A percentile compares a stretch with the other conserved stretches of the same genome.
Evolutionary conservation across 2,888 invertebrate species (phyloP).

Genomic region (Malthinus flaveolus): DNA sequence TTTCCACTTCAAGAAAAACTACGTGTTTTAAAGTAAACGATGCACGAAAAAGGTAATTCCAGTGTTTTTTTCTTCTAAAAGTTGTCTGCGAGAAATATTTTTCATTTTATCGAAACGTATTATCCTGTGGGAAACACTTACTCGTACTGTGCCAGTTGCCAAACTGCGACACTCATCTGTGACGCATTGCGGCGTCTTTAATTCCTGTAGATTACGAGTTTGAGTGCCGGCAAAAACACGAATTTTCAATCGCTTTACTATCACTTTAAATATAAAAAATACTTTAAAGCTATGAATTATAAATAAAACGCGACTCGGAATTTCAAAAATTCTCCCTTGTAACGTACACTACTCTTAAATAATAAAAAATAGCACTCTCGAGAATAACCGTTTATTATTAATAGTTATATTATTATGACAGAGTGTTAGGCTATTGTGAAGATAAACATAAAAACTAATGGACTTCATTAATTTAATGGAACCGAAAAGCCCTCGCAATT

Average conservation of each 20-base stretch:
- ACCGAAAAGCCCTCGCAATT: conserved; percentile 26
- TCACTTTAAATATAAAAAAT: conserved; percentile 17
- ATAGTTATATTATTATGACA: conserved; percentile 22
- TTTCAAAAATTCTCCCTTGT: not conserved
- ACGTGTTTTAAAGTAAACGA: conserved; percentile 39
- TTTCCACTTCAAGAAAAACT: conserved; percentile 40
- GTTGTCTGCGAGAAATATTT: conserved; percentile 19
- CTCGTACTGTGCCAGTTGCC: conserved; percentile 8
- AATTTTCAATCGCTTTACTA: conserved; percentile 22
- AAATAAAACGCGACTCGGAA: not conserved
- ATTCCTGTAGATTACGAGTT: conserved; percentile 18
- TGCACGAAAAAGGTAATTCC: conserved; percentile 35
- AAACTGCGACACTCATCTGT: conserved; percentile 11
- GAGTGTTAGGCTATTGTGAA: conserved; percentile 25
- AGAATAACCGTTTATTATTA: conserved; percentile 8
- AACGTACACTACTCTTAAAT: not conserved
- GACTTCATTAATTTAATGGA: conserved; percentile 36
- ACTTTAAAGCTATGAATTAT: not conserved
- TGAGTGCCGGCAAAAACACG: conserved; percentile 17
- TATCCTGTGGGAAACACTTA: conserved; percentile 10
- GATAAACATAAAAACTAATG: conserved; percentile 36
- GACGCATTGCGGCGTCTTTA: conserved; percentile 21
- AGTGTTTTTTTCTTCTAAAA: conserved; percentile 23
- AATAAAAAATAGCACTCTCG: not conserved
- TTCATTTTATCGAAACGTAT: conserved; percentile 14